Evolutionary conservation across 1,140 invertebrate species (phyloP), one percentile per base, ranked within the genome.

Genomic region (Brachionus calyciflorus): DNA sequence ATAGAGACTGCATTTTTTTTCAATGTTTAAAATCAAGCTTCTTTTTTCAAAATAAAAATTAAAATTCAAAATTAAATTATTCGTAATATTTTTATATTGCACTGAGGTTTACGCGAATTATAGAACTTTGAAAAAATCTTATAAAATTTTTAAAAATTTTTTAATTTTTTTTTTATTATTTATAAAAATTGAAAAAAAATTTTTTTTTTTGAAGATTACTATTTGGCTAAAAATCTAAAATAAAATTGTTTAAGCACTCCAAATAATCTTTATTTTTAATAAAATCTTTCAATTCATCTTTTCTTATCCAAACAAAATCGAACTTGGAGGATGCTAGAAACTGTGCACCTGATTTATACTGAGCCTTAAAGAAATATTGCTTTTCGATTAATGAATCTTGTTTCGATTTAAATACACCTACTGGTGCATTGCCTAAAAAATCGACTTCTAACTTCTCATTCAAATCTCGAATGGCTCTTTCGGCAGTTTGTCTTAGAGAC

Each of bases 211-310:
- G n/a, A 28, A 28, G n/a, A 14, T 30, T 28, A 28, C 33, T 55
- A 28, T 28, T 55, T 55, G 6, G 28, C 19, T 30, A 73, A 51
- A 73, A 73, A 55, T 73, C 69, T 49, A 73, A 55, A 51, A 73
- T 73, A 73, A 73, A 73, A 55, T 73, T 55, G 40, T 73, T 73
- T 41, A 73, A 55, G 51, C 69, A 73, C 28, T 33, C 48, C 28
- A 73, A 55, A 51, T 73, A 73, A 28, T 73, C 69, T 37, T 49
- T 55, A 30, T 49, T 55, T 73, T 73, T 73, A 55, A 73, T 55
- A 33, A 73, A 73, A 55, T 73, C 69, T 28, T 73, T 73, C 19
- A 73, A 37, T 40, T 73, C 69, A 55, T 73, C 69, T 73, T 73
- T 73, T 0, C 69, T 19, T 55, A 73, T 55, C 69, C 69, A 73